phyloP scores from a whole-genome alignment of 2,888 invertebrate genomes.

The Caenorhabditis sp. region DNA sequence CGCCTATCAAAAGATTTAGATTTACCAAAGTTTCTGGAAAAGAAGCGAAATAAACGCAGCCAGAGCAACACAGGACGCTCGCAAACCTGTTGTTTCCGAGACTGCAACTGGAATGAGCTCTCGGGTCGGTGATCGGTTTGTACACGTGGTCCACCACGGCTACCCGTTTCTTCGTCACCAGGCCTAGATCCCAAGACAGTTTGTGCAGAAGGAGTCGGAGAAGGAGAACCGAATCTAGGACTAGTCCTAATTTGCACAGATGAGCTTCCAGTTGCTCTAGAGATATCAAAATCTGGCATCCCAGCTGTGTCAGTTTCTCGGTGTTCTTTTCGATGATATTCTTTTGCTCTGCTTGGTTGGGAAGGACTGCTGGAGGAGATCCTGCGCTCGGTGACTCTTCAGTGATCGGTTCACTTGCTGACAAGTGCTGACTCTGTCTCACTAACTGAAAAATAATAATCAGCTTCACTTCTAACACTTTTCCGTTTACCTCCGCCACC shows the following conservation, averaged over 20 bases:
- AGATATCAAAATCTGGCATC: constrained; percentile 65
- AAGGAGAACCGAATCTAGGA: constrained; percentile 77
- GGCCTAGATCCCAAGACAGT: constrained; percentile 77
- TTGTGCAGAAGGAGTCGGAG: constrained; percentile 78
- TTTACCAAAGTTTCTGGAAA: constrained; percentile 71
- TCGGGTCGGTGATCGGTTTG: constrained; percentile 68
- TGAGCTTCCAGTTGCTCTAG: constrained; percentile 75
- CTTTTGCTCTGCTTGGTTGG: constrained; percentile 43
- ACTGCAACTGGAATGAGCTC: constrained; percentile 74
- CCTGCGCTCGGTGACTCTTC: constrained; percentile 72
- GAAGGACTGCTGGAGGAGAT: constrained; percentile 60
- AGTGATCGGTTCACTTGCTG: constrained; percentile 74
- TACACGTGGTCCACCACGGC: constrained; percentile 63
- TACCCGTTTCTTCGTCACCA: constrained; percentile 68
- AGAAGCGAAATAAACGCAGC: neutral
- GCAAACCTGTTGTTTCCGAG: constrained; percentile 65
- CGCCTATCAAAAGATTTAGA: constrained; percentile 75
- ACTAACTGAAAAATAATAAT: constrained; percentile 54
- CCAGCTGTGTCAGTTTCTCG: constrained; percentile 53
- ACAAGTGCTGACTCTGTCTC: constrained; percentile 67
- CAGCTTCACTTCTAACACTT: constrained; percentile 4
- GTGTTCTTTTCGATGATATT: constrained; percentile 34
- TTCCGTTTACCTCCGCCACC: constrained; percentile 57
- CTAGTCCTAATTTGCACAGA: constrained; percentile 76
- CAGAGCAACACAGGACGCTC: neutral